These are phyloP conservation scores for Ornithorhynchus anatinus DNA, from an alignment of 2,113 vertebrate genomes.

Conservation along the genomic window DNA sequence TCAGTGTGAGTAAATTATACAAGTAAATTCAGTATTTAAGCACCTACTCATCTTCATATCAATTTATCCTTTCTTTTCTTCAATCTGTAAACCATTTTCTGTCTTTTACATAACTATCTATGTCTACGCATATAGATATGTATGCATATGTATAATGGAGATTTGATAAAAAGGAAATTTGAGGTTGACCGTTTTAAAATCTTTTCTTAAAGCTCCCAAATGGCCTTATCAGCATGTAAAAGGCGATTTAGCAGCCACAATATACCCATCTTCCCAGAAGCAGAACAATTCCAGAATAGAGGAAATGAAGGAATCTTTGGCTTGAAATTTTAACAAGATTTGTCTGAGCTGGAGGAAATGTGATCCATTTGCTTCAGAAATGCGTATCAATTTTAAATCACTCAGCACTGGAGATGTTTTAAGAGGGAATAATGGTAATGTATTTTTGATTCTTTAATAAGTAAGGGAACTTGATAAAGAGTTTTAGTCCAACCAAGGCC, in stretches of 20 bases:
- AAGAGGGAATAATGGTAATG: constrained; percentile 23
- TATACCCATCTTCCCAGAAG: neutral
- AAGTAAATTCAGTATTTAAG: too few species aligned
- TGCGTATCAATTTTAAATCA: neutral
- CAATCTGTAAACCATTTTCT: too few species aligned
- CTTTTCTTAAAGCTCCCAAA: constrained; percentile 3
- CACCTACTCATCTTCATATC: too few species aligned
- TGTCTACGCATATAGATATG: too few species aligned
- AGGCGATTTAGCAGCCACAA: neutral
- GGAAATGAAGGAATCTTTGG: neutral
- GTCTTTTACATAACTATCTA: too few species aligned
- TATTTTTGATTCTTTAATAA: constrained; percentile 27
- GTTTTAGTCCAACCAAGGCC: constrained; percentile 7
- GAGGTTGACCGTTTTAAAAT: neutral
- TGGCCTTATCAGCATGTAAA: neutral
- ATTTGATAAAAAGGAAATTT: too few species aligned
- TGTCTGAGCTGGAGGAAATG: neutral
- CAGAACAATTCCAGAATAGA: neutral
- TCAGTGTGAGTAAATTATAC: too few species aligned
- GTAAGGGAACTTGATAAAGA: constrained; percentile 30
- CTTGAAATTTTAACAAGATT: constrained; percentile 17
- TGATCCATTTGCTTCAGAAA: constrained; percentile 4
- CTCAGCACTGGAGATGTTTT: constrained; percentile 26
- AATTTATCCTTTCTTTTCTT: too few species aligned
- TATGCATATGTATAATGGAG: too few species aligned